These are phyloP conservation scores for Xestia c-nigrum DNA, from an alignment of 2,888 invertebrate species.

Conservation along the genomic window DNA sequence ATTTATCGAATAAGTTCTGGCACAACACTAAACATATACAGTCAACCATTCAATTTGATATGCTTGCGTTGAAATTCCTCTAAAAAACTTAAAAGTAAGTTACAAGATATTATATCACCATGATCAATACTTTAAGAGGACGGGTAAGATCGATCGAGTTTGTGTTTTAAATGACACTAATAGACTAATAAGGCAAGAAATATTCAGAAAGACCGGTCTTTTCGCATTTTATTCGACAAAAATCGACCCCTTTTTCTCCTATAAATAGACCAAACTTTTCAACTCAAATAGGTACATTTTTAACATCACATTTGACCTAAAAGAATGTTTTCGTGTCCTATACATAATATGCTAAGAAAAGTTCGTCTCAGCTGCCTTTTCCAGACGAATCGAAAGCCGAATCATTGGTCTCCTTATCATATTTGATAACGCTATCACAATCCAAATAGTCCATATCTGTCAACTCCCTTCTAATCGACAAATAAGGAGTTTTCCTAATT, in stretches of 20 bases:
- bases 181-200: conserved; percentile 32
- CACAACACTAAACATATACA: neutral
- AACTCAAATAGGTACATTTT: conserved; percentile 27
- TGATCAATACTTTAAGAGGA: neutral
- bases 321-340: conserved; percentile 15
- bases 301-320: conserved; percentile 24
- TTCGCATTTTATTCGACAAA: neutral
- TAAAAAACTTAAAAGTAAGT: neutral
- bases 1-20: neutral
- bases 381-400: conserved; percentile 69
- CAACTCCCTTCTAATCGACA: conserved; percentile 81
- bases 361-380: conserved; percentile 66
- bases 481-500: conserved; percentile 83
- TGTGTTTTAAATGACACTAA: conserved; percentile 5
- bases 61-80: conserved; percentile 1
- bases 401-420: conserved; percentile 72
- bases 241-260: neutral
- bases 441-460: conserved; percentile 84
- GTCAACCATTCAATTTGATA: conserved; percentile 5
- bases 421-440: conserved; percentile 76
- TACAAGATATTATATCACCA: conserved; percentile 4
- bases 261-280: neutral
- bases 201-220: neutral
- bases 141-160: neutral
- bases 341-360: neutral